Evolutionary conservation across 2,888 invertebrate genomes (phyloP), one percentile per base, ranked within the genome.

Genomic region (Machimus rusticus): DNA sequence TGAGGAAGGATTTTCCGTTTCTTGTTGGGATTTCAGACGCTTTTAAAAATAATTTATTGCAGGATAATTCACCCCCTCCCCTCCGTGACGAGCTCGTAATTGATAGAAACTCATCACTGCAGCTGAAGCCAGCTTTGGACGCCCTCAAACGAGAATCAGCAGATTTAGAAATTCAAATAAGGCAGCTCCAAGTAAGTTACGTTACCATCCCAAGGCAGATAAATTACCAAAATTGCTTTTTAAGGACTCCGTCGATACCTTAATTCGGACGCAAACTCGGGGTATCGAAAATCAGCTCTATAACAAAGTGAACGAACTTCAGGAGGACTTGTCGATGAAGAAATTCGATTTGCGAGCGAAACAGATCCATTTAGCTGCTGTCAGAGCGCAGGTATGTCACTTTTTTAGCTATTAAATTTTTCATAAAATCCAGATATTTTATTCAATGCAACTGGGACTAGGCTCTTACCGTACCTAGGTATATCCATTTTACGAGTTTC

Each of bases 251-350:
- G 94, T 98, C 90, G 98, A 98, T 91, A 94, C 96, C 0, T 94
- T 98, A 89, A 94, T 95, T 89, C 95, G 98, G 90, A 95, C 97
- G 91, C 98, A 99, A 91, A 94, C 94, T 89, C 94, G 96, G 87
- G 95, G 95, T 88, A 94, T 97, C 89, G 98, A 98, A 92, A 96
- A 96, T 89, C 96, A 96, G 91, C 94, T 98, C 88, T 98, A 96
- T 93, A 98, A 96, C 92, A 99, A 99, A 94, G 98, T 97, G 90
- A 98, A 98, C 92, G 98, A 99, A 93, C 94, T 98, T 86, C 97
- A 99, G 94, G 98, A 99, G 93, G 98, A 99, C 91, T 96, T 99
- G 92, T 98, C 98, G 89, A 94, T 97, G 94, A 98, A 98, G 93
- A 95, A 97, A 91, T 98, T 98, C 93, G 98, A 99, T 94, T 95